A percentile compares a stretch with the other conserved stretches of the same genome.
phyloP scores from a whole-genome alignment of 2,888 invertebrate genomes.

The Helleia helle region DNA sequence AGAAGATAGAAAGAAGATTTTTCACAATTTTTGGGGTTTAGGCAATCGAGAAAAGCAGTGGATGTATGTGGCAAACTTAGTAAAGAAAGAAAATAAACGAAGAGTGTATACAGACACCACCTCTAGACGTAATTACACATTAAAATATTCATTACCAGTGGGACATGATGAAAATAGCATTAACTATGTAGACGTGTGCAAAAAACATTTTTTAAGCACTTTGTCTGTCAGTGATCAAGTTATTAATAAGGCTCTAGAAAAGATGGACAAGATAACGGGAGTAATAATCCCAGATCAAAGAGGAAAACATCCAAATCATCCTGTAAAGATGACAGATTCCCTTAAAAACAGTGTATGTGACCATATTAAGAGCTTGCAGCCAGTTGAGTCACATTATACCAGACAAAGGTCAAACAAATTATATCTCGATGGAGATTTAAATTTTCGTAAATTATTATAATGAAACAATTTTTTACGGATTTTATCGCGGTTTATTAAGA shows the following conservation, averaged over 20 bases:
- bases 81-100: conserved; percentile 2
- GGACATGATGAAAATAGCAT: conserved; percentile 14
- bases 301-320: conserved; percentile 17
- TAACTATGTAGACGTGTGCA: conserved; percentile 15
- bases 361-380: conserved; percentile 18
- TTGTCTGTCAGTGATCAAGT: conserved; percentile 16
- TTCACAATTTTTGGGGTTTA: conserved; percentile 20
- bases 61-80: conserved; percentile 12
- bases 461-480: too few relatives aligned
- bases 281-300: conserved; percentile 17
- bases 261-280: conserved; percentile 19
- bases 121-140: conserved; percentile 15
- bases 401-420: conserved; percentile 13
- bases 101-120: conserved; percentile 7
- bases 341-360: conserved; percentile 19
- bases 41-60: conserved; percentile 16
- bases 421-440: conserved; percentile 10
- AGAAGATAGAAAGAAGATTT: conserved; percentile 16
- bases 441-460: too few relatives aligned
- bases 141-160: conserved; percentile 15
- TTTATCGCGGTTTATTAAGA: too few relatives aligned
- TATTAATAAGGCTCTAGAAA: conserved; percentile 20
- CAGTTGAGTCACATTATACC: conserved; percentile 20
- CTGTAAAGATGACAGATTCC: conserved; percentile 13
- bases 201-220: conserved; percentile 16